Evolutionary conservation across 2,888 invertebrate genomes (phyloP), one percentile per base, ranked within the genome.

Genomic region (Nemurella pictetii): DNA sequence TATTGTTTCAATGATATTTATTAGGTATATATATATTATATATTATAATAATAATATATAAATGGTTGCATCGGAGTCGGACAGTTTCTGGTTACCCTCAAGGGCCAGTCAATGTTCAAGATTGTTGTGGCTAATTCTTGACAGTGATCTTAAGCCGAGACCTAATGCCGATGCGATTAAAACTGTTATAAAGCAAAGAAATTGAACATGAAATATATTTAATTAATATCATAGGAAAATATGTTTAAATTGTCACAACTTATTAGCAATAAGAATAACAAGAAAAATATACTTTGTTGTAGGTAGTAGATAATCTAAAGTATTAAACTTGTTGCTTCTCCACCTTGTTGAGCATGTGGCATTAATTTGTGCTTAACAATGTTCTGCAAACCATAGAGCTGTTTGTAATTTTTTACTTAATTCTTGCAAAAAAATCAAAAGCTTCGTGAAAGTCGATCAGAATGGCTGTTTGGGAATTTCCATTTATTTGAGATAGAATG

Each of bases 21-120:
- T 4, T 55, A 55, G 20, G 55, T 55, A 55, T 75, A 75, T 55
- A 75, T 75, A 75, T 75, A 75, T 75, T 75, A 55, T 75, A 74
- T 74, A 74, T n/a, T 12, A 55, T 55, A 7, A 55, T 55, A 55
- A 20, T 9, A 75, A 9, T 9, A n/a, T 55, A 55, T 55, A 27
- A 75, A 9, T 9, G 29, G 27, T 75, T 29, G 75, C 7, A 75
- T 75, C 75, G 0, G n/a, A n/a, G n/a, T n/a, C n/a, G n/a, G n/a
- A 75, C 75, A 75, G 26, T 26, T 75, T 75, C 25, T 75, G 55
- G 55, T 20, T 20, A 55, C 55, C 55, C 1, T 55, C 12, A 20
- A 55, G 20, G 55, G 55, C 20, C 55, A 55, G 20, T 20, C 15
- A 55, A 55, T 20, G 20, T 55, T 55, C 20, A 55, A 55, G 55